Evolutionary conservation across 2,888 invertebrate species (phyloP).

Genomic region (Diaprepes abbreviatus): DNA sequence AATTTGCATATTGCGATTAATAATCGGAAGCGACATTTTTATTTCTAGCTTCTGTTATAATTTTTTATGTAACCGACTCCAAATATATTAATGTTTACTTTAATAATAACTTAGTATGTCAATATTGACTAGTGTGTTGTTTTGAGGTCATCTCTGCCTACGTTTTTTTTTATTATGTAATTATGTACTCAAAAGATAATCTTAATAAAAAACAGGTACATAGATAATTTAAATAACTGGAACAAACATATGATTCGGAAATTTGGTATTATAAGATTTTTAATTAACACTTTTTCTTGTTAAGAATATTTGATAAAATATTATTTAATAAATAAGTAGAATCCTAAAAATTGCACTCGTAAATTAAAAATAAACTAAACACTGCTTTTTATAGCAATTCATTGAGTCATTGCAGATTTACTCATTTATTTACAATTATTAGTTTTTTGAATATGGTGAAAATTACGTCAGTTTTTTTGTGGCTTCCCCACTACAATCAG

Average conservation of each 20-base stretch:
- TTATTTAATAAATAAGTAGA: no score
- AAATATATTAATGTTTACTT: background rate
- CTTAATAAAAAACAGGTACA: background rate
- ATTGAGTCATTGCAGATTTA: no score
- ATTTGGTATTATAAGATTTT: background rate
- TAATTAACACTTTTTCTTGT: no score
- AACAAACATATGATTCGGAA: background rate
- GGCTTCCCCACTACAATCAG: no score
- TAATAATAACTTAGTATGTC: constrained; percentile 2
- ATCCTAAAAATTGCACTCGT: background rate
- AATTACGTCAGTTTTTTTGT: no score
- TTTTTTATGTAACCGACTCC: background rate
- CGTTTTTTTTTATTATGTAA: constrained; percentile 6
- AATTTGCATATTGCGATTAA: background rate
- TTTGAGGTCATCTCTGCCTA: background rate
- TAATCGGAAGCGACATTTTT: background rate
- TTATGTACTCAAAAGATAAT: background rate
- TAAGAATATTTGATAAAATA: no score
- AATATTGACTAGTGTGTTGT: background rate
- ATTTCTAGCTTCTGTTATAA: background rate
- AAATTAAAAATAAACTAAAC: background rate
- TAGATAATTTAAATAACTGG: background rate
- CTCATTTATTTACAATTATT: no score
- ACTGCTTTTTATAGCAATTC: no score
- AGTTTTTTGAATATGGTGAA: no score